Conservation (phyloP, 2,797 vertebrate species). For the Parauchenoglanis punctatus region DNA sequence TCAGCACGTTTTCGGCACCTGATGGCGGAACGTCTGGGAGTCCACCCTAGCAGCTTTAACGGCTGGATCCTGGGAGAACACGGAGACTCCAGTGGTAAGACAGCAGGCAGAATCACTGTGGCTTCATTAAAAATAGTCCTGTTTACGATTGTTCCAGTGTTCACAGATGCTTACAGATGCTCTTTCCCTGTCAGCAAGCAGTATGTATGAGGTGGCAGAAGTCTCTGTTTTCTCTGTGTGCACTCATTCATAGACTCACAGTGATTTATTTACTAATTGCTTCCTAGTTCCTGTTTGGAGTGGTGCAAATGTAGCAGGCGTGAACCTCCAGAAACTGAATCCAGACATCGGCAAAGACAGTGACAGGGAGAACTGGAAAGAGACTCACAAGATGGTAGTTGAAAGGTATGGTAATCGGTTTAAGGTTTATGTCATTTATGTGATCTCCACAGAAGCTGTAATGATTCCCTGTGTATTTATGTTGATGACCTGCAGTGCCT, state of each 20-base stretch:
- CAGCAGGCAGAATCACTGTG: not conserved
- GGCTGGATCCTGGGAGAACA: constrained; percentile 96
- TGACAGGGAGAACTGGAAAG: constrained; percentile 90
- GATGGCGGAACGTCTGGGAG: constrained; percentile 88
- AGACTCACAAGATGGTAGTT: constrained; percentile 90
- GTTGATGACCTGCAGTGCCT: constrained; percentile 77
- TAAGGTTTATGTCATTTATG: no score
- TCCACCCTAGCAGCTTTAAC: constrained; percentile 89
- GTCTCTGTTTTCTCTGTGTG: not conserved
- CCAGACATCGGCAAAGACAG: constrained; percentile 85
- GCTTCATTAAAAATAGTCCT: not conserved
- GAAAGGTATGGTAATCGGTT: constrained; percentile 79
- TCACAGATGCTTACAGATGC: not conserved
- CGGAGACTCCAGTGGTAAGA: constrained; percentile 92
- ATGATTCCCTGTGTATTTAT: constrained; percentile 1
- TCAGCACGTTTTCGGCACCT: constrained; percentile 92
- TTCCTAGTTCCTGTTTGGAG: constrained; percentile 93
- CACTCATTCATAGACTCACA: not conserved
- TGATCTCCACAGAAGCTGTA: not conserved
- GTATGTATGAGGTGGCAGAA: not conserved
- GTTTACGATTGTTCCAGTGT: not conserved
- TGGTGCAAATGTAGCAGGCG: constrained; percentile 89
- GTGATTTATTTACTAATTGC: not conserved
- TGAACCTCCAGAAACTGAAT: constrained; percentile 88
- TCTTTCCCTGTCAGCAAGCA: no score